Evolutionary conservation across 2,113 vertebrate species (phyloP).

Genomic region (Cnemophilus loriae): DNA sequence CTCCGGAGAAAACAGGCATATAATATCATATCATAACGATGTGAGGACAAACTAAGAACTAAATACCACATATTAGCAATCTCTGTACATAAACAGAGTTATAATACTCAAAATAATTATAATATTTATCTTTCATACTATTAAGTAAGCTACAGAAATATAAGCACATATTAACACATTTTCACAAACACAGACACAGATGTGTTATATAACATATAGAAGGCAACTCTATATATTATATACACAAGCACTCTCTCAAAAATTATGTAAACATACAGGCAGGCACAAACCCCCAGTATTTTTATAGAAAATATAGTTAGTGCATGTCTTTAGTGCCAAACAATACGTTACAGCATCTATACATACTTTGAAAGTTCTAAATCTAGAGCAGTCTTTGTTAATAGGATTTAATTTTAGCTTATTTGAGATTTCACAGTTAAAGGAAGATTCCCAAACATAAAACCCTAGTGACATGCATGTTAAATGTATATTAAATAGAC

Average conservation of each 20-base stretch:
- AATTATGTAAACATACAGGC: constrained; percentile 12
- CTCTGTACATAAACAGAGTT: neutral
- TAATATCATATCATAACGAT: neutral
- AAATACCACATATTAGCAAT: neutral
- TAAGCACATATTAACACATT: constrained; percentile 22
- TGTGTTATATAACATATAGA: constrained; percentile 45
- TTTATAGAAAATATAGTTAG: neutral
- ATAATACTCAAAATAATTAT: neutral
- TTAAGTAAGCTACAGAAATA: constrained; percentile 3
- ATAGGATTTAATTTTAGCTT: neutral
- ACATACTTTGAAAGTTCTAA: neutral
- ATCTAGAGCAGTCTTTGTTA: neutral
- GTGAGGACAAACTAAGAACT: neutral
- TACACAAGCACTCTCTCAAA: constrained; percentile 37
- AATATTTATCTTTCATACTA: neutral
- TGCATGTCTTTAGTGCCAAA: neutral
- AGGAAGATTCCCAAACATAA: neutral
- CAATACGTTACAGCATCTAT: neutral
- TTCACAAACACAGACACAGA: constrained; percentile 9
- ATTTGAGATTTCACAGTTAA: neutral
- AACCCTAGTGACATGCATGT: neutral
- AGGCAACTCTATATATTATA: constrained; percentile 28
- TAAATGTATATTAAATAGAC: neutral
- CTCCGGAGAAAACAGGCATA: neutral
- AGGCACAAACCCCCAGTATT: constrained; percentile 10